Conservation (phyloP, 2,113 vertebrate species). For the Oophaga pumilio region DNA sequence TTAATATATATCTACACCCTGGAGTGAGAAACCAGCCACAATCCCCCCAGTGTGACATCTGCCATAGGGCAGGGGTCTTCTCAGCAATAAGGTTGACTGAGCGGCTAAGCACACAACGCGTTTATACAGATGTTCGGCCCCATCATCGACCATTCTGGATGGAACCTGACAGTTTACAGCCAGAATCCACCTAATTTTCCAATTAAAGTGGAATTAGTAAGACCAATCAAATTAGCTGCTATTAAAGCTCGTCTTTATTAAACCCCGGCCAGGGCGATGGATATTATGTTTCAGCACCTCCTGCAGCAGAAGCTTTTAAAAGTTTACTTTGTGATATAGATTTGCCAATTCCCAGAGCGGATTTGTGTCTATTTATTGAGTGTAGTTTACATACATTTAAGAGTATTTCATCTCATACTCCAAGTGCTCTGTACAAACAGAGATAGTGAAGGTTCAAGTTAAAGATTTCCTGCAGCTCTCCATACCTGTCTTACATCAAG, state of each 20-base stretch:
- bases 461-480: slow-evolving; percentile 59
- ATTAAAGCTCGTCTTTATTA: slow-evolving; percentile 85
- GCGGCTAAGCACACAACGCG: slow-evolving; percentile 8
- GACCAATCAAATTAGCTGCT: slow-evolving; percentile 83
- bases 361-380: slow-evolving; percentile 64
- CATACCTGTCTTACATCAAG: slow-evolving; percentile 55
- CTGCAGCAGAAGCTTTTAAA: slow-evolving; percentile 73
- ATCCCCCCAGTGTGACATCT: not conserved
- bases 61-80: not conserved
- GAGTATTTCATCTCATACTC: slow-evolving; percentile 47
- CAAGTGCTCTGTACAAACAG: slow-evolving; percentile 11
- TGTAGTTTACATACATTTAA: slow-evolving; percentile 61
- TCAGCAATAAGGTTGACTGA: not conserved
- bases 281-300: slow-evolving; percentile 80
- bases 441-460: slow-evolving; percentile 33
- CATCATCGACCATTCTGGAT: slow-evolving; percentile 63
- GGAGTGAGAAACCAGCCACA: not conserved
- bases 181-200: slow-evolving; percentile 77
- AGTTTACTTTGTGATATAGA: slow-evolving; percentile 73
- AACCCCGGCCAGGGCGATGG: slow-evolving; percentile 74
- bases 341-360: slow-evolving; percentile 65
- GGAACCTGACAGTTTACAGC: slow-evolving; percentile 73
- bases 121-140: slow-evolving; percentile 64
- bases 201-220: slow-evolving; percentile 88
- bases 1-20: not conserved